Conservation (phyloP, 2,888 invertebrate species). For the Exocentrus adspersus region DNA sequence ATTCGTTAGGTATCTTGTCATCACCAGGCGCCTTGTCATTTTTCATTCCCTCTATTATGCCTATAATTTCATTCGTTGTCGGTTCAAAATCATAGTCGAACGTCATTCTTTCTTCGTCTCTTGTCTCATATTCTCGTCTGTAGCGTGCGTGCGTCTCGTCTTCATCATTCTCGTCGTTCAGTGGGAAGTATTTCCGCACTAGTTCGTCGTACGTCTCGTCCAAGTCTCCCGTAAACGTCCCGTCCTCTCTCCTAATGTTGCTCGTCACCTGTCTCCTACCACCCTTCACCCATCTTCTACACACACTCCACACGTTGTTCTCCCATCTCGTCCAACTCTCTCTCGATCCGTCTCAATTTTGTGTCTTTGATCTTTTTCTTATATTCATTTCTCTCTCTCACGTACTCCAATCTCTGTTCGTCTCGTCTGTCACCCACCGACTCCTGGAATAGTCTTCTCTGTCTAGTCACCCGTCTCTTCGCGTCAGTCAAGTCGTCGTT, state of each 20-base stretch:
- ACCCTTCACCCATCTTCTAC: neutral
- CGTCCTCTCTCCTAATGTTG: neutral
- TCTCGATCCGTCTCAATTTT: too few species aligned
- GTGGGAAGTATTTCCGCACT: neutral
- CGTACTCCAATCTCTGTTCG: neutral
- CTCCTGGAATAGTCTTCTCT: too few species aligned
- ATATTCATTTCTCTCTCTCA: neutral
- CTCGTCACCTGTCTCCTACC: neutral
- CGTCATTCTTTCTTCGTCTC: neutral
- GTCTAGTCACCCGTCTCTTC: neutral
- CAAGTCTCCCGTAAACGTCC: neutral
- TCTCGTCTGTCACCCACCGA: neutral
- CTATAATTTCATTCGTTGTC: neutral
- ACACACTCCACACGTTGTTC: too few species aligned
- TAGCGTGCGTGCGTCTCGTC: neutral
- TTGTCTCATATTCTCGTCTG: neutral
- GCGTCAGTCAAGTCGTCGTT: neutral
- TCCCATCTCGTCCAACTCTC: too few species aligned
- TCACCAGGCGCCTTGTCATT: constrained; percentile 16
- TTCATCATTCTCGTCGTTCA: neutral
- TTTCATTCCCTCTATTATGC: neutral
- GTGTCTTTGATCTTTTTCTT: neutral
- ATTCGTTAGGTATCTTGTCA: constrained; percentile 29
- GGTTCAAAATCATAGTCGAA: too few species aligned
- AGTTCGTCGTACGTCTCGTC: neutral